Base-by-base conservation (phyloP, 1,140 invertebrate genomes). In the Sarcophaga bullata region DNA sequence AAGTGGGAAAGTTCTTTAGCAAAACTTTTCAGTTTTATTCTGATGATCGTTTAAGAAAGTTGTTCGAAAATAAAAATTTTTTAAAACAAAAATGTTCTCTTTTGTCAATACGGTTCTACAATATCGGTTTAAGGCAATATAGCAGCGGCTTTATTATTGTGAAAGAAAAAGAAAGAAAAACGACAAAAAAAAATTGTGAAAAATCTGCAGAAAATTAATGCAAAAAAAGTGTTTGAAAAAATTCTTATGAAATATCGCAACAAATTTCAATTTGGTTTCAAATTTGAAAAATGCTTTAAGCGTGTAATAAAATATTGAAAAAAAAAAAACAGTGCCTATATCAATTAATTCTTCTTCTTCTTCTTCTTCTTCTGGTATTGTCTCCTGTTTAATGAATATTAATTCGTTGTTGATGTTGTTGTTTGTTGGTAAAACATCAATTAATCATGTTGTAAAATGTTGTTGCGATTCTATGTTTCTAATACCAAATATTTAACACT, bases 21-120 rank as follows among this genome's bases (percentile, higher is more conserved):
- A 50, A 52, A 37, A 4, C 4, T 37, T 78, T 78, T 78, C 37
- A 78, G 75, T 78, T 78, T 78, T 50, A 50, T 46, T 49, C 50
- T 78, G 75, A 78, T 78, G 49, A 78, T 78, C 75, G 75, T 8
- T 78, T 78, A 78, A 78, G 75, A 78, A 78, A 78, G 75, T 48
- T 78, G 75, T 78, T 78, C 15, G 19, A 25, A 50, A 50, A 25
- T 50, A 78, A 37, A 73, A 73, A 47, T 46, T 11, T 25, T 48
- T n/a, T 5, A 47, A 75, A 47, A 75, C 50, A 37, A 37, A 37
- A 37, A 37, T 37, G 1, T 37, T 37, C 25, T 37, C 25, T 37
- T 37, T 37, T 2, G 4, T 4, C 4, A 37, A 37, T 37, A 37
- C 25, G 25, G 25, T 37, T 37, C 25, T 4, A 37, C 25, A 37